Conservation (phyloP, 2,888 invertebrate species). For the Rhingia campestris region DNA sequence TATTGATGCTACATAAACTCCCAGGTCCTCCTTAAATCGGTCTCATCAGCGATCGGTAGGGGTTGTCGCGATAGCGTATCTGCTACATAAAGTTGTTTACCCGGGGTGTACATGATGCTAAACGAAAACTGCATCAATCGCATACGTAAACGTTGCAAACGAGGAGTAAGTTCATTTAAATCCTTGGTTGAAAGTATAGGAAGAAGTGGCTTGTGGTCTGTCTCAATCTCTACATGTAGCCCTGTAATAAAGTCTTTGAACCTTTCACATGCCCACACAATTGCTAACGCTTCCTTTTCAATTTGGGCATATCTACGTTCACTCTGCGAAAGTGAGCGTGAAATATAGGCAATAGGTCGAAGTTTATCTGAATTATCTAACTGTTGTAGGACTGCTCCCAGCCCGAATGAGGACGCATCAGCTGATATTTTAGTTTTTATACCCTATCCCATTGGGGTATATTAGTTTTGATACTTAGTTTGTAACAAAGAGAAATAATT, state of each 20-base stretch:
- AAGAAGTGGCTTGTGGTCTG: constrained; percentile 17
- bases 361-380: constrained; percentile 3
- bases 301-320: constrained; percentile 21
- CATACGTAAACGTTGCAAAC: constrained; percentile 23
- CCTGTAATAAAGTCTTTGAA: constrained; percentile 13
- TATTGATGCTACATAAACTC: constrained; percentile 15
- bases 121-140: constrained; percentile 1
- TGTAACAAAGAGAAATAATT: too few species aligned
- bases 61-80: constrained; percentile 25
- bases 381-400: constrained; percentile 18
- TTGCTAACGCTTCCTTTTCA: constrained; percentile 20
- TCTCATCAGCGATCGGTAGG: neutral
- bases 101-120: neutral
- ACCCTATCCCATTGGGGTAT: too few species aligned
- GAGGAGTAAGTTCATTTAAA: constrained; percentile 23
- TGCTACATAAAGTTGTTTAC: constrained; percentile 29
- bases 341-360: constrained; percentile 9
- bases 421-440: constrained; percentile 20
- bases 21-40: constrained; percentile 2
- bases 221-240: neutral
- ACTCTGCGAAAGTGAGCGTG: constrained; percentile 13
- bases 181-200: constrained; percentile 19
- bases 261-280: too few species aligned
- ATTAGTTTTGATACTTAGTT: too few species aligned
- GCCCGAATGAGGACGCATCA: constrained; percentile 20